Conservation (phyloP, 2,113 vertebrate species). For the Numida meleagris region DNA sequence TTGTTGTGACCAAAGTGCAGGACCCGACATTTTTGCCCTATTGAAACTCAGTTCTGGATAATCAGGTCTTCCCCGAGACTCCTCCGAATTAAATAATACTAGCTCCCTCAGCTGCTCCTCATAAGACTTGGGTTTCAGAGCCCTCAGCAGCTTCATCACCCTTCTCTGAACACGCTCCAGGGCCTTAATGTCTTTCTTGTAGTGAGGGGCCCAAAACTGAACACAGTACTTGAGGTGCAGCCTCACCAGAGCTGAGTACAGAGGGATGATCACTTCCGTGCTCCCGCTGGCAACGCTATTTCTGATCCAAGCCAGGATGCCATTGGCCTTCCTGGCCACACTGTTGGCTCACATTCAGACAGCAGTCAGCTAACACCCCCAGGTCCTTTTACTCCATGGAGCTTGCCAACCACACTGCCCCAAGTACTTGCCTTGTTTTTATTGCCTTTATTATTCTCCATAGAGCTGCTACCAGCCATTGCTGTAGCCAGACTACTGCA, state of each 20-base stretch:
- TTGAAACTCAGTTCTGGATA: too few relatives aligned
- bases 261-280: neutral
- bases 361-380: neutral
- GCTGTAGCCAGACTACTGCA: neutral
- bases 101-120: neutral
- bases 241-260: neutral
- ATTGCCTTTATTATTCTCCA: neutral
- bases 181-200: neutral
- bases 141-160: neutral
- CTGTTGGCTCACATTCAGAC: neutral
- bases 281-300: neutral
- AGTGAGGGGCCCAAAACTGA: neutral
- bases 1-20: too few relatives aligned
- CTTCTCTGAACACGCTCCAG: neutral
- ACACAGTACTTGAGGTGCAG: neutral
- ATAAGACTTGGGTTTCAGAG: too few relatives aligned
- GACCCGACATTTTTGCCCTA: too few relatives aligned
- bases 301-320: too few relatives aligned
- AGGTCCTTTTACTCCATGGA: neutral
- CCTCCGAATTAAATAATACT: neutral
- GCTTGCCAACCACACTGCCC: neutral
- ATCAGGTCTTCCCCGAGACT: neutral
- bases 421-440: neutral
- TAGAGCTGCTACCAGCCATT: neutral
- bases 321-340: neutral